Percentiles rank a stretch among this genome's conserved stretches.
Evolutionary conservation across 2,113 vertebrate genomes (phyloP).

Genomic region (Echinops telfairi): DNA sequence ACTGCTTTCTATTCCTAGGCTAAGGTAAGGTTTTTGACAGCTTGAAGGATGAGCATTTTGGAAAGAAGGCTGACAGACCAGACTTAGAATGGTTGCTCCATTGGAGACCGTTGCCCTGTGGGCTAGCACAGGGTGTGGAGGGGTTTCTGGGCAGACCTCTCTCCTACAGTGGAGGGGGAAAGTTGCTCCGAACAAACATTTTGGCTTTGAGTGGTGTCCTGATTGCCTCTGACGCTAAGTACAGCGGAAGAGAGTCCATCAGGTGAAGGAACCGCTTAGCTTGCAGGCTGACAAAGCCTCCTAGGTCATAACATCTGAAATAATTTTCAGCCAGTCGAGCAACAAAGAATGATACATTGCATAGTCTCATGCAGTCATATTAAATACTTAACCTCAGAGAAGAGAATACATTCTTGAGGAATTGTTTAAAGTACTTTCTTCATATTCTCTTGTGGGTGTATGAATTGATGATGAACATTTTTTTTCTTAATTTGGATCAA

Average conservation of each 20-base stretch:
- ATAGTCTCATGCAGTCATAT: slow-evolving; percentile 32
- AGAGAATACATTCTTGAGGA: slow-evolving; percentile 34
- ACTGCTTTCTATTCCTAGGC: neutral
- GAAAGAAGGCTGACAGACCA: neutral
- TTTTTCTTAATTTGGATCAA: neutral
- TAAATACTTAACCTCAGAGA: slow-evolving; percentile 20
- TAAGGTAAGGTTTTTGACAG: slow-evolving; percentile 25
- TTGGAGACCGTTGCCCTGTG: neutral
- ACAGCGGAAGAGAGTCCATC: slow-evolving; percentile 46
- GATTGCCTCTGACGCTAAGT: neutral
- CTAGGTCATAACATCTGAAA: neutral
- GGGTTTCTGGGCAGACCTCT: slow-evolving; percentile 23
- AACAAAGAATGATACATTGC: slow-evolving; percentile 44
- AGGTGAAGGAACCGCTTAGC: slow-evolving; percentile 55
- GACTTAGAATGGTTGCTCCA: neutral
- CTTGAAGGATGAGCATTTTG: neutral
- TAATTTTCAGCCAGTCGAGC: slow-evolving; percentile 49
- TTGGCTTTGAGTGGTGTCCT: slow-evolving; percentile 49
- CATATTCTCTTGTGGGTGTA: slow-evolving; percentile 44
- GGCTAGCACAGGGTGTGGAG: neutral
- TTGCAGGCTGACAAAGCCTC: slow-evolving; percentile 34
- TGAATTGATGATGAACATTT: slow-evolving; percentile 34
- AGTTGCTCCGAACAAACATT: slow-evolving; percentile 4
- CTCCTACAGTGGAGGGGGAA: neutral
- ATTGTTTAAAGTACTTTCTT: slow-evolving; percentile 51